phyloP scores from a whole-genome alignment of 2,797 vertebrate genomes.

The Ctenopoma multispine region DNA sequence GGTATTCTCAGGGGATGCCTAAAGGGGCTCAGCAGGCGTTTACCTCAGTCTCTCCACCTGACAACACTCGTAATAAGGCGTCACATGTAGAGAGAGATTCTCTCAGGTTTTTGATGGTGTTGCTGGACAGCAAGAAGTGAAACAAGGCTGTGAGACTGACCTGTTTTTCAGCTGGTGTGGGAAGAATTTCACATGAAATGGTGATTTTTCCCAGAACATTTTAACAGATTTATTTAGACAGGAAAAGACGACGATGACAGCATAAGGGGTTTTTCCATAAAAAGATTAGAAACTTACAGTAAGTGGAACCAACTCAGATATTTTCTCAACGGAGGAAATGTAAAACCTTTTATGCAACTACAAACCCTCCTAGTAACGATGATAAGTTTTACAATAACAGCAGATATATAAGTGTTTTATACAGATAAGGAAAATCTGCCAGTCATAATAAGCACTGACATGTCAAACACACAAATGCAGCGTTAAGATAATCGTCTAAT shows the following conservation, averaged over 20 bases:
- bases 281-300: background rate
- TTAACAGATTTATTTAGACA: background rate
- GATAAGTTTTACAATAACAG: background rate
- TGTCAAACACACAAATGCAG: background rate
- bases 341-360: background rate
- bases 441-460: no score
- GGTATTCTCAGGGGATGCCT: background rate
- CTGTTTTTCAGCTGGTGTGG: background rate
- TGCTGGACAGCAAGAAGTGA: background rate
- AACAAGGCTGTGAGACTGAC: background rate
- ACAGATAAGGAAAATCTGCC: no score
- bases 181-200: background rate
- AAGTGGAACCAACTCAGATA: background rate
- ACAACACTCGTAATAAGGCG: constrained; percentile 22
- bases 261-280: no score
- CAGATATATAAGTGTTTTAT: background rate
- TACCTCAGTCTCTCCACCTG: constrained; percentile 21
- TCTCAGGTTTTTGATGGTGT: constrained; percentile 1
- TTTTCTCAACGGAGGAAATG: background rate
- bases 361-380: background rate
- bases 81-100: constrained; percentile 4
- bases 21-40: constrained; percentile 9
- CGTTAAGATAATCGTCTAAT: background rate
- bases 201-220: background rate
- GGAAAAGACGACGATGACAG: background rate